Evolutionary conservation across 1,140 invertebrate species (phyloP).

Genomic region (Lepidurus arcticus): DNA sequence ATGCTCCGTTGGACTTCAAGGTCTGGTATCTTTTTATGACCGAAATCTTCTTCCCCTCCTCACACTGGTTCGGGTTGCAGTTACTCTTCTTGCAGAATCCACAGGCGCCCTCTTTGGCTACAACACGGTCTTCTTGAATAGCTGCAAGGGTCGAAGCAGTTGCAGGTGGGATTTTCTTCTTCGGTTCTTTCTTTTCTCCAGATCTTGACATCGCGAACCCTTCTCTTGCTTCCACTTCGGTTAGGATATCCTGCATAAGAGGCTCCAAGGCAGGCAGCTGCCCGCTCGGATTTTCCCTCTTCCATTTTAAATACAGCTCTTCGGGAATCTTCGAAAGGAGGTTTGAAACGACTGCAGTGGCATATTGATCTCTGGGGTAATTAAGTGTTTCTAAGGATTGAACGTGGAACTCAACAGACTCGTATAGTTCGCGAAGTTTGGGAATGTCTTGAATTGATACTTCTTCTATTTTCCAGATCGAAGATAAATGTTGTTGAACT

Average conservation of each 20-base stretch:
- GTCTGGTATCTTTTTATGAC: background rate
- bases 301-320: background rate
- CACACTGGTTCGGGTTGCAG: background rate
- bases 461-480: too few species aligned
- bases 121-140: background rate
- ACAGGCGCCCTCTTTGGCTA: background rate
- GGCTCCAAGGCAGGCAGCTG: background rate
- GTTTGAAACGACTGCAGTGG: background rate
- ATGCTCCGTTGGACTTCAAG: conserved; percentile 44
- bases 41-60: background rate
- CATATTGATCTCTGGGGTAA: background rate
- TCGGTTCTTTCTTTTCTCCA: background rate
- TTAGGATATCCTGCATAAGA: background rate
- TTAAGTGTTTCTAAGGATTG: background rate
- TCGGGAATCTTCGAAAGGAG: background rate
- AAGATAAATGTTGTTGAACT: too few species aligned
- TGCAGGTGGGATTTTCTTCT: background rate
- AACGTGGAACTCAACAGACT: background rate
- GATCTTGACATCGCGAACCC: background rate
- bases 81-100: background rate
- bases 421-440: too few species aligned
- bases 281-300: background rate
- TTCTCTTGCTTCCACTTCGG: background rate
- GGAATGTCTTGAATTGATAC: too few species aligned
- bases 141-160: background rate